Percentiles rank a stretch among this genome's conserved stretches.
These are phyloP conservation scores for Drosophila prostipennis DNA, from an alignment of 2,888 invertebrate genomes.

Conservation along the genomic window DNA sequence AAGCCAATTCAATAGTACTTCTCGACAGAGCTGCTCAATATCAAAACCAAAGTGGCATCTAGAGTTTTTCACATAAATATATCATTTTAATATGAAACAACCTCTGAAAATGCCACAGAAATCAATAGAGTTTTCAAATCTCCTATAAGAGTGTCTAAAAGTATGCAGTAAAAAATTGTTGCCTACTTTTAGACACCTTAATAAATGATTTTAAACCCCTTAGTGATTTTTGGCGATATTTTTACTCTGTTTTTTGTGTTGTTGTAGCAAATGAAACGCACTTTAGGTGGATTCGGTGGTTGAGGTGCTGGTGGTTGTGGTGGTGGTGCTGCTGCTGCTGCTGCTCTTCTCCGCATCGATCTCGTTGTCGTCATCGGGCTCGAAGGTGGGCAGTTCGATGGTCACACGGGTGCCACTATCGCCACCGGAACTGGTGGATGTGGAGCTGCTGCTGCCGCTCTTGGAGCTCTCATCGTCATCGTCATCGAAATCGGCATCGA, in stretches of 20 bases:
- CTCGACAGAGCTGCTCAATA: neutral
- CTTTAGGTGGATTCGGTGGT: constrained; percentile 51
- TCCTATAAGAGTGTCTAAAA: neutral
- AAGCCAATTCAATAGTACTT: constrained; percentile 48
- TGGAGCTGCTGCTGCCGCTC: constrained; percentile 53
- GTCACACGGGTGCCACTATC: constrained; percentile 86
- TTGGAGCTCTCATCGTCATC: constrained; percentile 84
- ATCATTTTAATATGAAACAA: neutral
- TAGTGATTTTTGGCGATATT: neutral
- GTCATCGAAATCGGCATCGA: constrained; percentile 85
- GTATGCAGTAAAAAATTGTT: neutral
- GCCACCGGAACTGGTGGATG: constrained; percentile 32
- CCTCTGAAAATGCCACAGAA: neutral
- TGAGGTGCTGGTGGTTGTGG: constrained; percentile 20
- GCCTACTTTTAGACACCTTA: neutral
- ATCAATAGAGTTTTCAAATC: neutral
- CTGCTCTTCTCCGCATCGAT: constrained; percentile 76
- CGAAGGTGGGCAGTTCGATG: constrained; percentile 88
- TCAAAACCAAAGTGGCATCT: constrained; percentile 5
- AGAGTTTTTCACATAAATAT: neutral
- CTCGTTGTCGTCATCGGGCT: constrained; percentile 88
- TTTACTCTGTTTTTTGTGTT: constrained; percentile 35
- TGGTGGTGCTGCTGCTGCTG: constrained; percentile 32
- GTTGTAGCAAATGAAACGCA: constrained; percentile 73
- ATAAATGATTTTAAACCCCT: neutral